These are phyloP conservation scores for Taenioides sp. DNA, from an alignment of 2,797 vertebrate genomes.

Conservation along the genomic window DNA sequence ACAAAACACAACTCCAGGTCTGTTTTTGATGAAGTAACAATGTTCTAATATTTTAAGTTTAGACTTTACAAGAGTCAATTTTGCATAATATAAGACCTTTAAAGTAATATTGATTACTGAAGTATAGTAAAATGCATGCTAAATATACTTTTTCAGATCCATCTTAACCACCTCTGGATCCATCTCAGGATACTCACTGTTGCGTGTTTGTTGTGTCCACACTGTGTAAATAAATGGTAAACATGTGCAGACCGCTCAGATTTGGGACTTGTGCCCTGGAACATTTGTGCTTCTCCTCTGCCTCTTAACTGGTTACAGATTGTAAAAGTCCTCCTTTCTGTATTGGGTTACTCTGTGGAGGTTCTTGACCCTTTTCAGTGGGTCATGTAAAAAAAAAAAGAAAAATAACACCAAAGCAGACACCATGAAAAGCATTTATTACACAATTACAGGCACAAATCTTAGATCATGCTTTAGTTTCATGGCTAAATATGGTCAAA, in stretches of 20 bases:
- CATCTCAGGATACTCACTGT: constrained; percentile 47
- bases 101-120: too few species aligned
- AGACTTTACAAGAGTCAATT: too few species aligned
- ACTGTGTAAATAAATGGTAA: constrained; percentile 66
- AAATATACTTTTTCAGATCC: too few species aligned
- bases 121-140: too few species aligned
- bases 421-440: background rate
- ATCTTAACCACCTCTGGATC: background rate
- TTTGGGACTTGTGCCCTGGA: constrained; percentile 75
- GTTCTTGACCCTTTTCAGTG: constrained; percentile 38
- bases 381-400: constrained; percentile 20
- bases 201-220: constrained; percentile 63
- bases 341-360: constrained; percentile 57
- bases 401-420: constrained; percentile 20
- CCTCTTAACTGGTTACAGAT: constrained; percentile 74
- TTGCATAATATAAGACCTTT: too few species aligned
- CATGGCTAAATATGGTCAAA: background rate
- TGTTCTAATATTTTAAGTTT: too few species aligned
- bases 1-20: too few species aligned
- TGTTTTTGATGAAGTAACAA: too few species aligned
- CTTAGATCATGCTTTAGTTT: background rate
- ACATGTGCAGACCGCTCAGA: constrained; percentile 68
- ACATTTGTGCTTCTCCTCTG: constrained; percentile 62
- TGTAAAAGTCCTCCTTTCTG: constrained; percentile 68
- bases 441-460: constrained; percentile 6